Evolutionary conservation across 2,888 invertebrate species (phyloP), one percentile per base, ranked within the genome.

Genomic region (Pinctada fucata): DNA sequence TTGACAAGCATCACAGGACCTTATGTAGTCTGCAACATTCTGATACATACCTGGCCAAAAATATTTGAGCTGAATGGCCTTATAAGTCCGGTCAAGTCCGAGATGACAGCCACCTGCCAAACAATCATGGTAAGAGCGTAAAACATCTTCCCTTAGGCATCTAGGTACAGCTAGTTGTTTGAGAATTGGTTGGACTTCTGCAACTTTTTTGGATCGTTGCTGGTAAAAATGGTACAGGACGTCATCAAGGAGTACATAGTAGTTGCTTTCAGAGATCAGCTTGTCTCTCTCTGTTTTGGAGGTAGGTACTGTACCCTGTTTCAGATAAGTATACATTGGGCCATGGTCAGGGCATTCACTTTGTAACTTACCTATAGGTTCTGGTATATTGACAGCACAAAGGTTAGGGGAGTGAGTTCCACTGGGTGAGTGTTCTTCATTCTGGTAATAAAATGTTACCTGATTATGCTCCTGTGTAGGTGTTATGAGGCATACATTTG

Each of bases 1-100:
- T 66, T 81, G 83, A 58, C 83, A 81, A 4, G 58, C 50, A 13
- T 75, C 74, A 69, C 83, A 83, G 16, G 70, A 45, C 8, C 71
- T 64, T n/a, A 78, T 68, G 48, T 79, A 81, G 16, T 76, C 66
- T 51, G 51, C 63, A 1, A 82, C 50, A 10, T 82, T 71, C 48
- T 71, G 69, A 45, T 76, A 78, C 80, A 82, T 75, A 3, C 69
- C 73, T 6, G n/a, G n/a, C n/a, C n/a, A n/a, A n/a, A n/a, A n/a
- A n/a, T n/a, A n/a, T n/a, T n/a, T n/a, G n/a, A n/a, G 31, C n/a
- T 79, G 79, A 8, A 79, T 52, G 13, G 72, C 72, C 52, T 67
- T 70, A 63, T 79, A 75, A 67, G 71, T 48, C 71, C 31, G 72
- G 70, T 76, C 70, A 45, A 76, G 16, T 5, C 76, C 76, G 31